Percentiles rank a stretch among this genome's conserved stretches.
Evolutionary conservation across 2,888 invertebrate species (phyloP).

Genomic region (Agrochola circellaris): DNA sequence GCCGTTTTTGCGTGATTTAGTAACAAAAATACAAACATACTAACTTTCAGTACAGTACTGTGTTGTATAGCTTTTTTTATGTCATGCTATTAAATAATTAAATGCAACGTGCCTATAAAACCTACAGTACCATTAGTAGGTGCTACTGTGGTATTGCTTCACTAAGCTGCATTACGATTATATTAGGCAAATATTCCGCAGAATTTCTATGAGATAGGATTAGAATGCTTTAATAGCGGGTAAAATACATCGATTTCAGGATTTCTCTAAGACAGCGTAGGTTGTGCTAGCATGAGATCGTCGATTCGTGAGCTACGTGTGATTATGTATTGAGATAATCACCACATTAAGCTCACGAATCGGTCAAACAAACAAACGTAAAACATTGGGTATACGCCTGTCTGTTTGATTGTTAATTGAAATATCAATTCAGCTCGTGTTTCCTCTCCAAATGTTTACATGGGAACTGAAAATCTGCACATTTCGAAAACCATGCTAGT

Average conservation of each 20-base stretch:
- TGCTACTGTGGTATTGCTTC: not conserved
- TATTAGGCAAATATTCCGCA: not conserved
- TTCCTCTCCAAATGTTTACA: slow-evolving; percentile 10
- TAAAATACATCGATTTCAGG: not conserved
- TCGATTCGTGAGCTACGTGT: not conserved
- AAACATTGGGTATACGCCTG: not conserved
- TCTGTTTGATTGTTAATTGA: slow-evolving; percentile 21
- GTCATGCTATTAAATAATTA: not conserved
- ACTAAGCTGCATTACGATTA: not conserved
- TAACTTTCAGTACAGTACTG: not conserved
- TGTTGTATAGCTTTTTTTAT: no score
- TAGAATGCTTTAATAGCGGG: not conserved
- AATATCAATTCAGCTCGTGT: slow-evolving; percentile 25
- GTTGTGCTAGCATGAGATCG: not conserved
- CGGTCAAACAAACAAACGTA: not conserved
- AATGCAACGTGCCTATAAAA: not conserved
- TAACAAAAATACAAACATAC: not conserved
- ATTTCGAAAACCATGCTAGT: slow-evolving; percentile 9
- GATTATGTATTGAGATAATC: not conserved
- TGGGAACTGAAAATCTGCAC: slow-evolving; percentile 36
- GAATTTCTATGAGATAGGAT: not conserved
- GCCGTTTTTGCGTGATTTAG: not conserved
- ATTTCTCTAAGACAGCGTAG: not conserved
- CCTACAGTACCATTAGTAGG: not conserved
- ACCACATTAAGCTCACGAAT: not conserved